These are phyloP conservation scores for Heliconius hermathena DNA, from an alignment of 1,140 invertebrate species.

Conservation along the genomic window DNA sequence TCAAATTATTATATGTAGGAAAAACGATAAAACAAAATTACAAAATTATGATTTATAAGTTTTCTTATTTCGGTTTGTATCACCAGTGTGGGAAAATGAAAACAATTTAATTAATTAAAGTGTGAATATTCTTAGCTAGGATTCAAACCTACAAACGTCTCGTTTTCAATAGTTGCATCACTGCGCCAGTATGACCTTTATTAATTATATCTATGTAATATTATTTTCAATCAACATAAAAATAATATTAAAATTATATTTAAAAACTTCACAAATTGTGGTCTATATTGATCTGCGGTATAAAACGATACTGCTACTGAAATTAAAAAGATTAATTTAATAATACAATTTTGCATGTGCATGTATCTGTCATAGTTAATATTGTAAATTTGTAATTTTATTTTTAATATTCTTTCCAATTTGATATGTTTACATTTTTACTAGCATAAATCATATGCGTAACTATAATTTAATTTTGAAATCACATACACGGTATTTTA, in stretches of 20 bases:
- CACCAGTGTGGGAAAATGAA: no score
- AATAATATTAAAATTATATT: not conserved
- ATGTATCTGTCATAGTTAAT: not conserved
- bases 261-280: not conserved
- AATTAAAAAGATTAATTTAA: not conserved
- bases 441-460: not conserved
- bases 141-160: no score
- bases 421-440: not conserved
- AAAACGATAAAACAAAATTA: no score
- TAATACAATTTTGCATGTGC: not conserved
- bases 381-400: not conserved
- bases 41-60: no score
- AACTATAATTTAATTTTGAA: not conserved
- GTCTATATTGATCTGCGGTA: not conserved
- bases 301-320: not conserved
- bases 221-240: not conserved
- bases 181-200: not conserved
- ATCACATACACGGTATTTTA: no score
- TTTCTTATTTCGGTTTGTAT: no score
- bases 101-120: no score
- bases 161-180: no score
- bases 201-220: not conserved
- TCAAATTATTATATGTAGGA: no score
- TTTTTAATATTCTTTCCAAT: not conserved
- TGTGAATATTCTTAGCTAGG: no score